Base-by-base conservation (phyloP, 2,113 vertebrate genomes). In the Ceyx margarethae region DNA sequence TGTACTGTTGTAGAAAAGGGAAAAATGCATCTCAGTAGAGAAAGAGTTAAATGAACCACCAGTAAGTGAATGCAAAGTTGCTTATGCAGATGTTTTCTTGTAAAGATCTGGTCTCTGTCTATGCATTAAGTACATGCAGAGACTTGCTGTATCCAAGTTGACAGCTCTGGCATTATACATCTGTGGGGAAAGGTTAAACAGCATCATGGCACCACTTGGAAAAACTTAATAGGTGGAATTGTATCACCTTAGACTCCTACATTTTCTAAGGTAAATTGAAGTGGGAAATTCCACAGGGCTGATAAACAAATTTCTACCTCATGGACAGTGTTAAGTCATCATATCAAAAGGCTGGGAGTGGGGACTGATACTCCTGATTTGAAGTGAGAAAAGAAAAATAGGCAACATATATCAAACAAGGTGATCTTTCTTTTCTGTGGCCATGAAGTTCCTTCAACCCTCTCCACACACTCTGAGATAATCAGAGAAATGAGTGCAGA, bases 81-180 rank as follows among this genome's bases (percentile, higher is more conserved):
- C 95, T 96, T 94, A 90, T 66, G 29, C 74, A 96, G 90, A 60
- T 77, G 72, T 82, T 95, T 94, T 94, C 85, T 91, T 81, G 50
- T 62, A 85, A 91, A 95, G 91, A 76, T 95, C 91, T 85, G 90
- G 91, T 94, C 85, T 96, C 77, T 95, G 92, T 95, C 91, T 77
- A 13, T 82, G 80, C 50, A n/a, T 87, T 83, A 89, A 94, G 57
- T 85, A 91, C 96, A 64, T 93, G 93, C 90, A 95, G 83, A 95
- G 81, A 81, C 93, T 92, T 5, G 91, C 64, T 91, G 9, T 81
- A 81, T 80, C 51, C 88, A 90, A 46, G 86, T 90, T 96, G 95
- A 95, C 81, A 92, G 91, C 74, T 93, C 77, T 73, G 67, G 83
- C 8, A 6, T 89, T 90, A 71, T 66, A 90, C 61, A 81, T 93